Evolutionary conservation across 1,140 invertebrate genomes (phyloP), one percentile per base, ranked within the genome.

Genomic region (Penaeus indicus): DNA sequence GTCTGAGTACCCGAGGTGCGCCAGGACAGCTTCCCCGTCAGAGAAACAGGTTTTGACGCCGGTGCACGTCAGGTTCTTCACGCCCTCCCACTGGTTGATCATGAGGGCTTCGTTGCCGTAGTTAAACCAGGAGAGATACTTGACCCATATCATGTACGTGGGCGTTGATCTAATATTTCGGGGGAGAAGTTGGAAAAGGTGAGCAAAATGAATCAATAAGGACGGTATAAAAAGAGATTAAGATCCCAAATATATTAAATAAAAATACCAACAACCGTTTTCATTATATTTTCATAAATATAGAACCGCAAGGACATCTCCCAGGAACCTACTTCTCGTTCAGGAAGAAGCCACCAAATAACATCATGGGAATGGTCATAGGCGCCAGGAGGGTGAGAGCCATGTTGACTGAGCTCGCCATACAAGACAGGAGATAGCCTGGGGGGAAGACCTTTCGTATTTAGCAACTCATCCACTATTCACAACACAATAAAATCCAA

Each of bases 321-420:
- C 21, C 47, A n/a, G 61, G 25, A 86, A n/a, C 84, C 0, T 94
- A 97, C 95, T 95, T 95, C 38, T 95, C 95, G 92, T 99, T 99
- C 25, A 99, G 93, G 92, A 99, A 99, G 93, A 98, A 99, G 67
- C 98, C 98, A 85, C 97, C 97, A 92, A 99, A 98, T 19, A 99
- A 93, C 92, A 99, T 94, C 92, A 99, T 96, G 0, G 98, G 98
- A 89, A 98, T 97, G 78, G 98, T 95, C 25, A 98, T 94, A 10
- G 98, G 97, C 22, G 97, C 97, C 7, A 97, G 96, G 83, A 99
- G 94, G 0, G 97, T 96, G 11, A 98, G 93, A 0, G 97, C 97
- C 94, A 98, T 96, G 47, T 96, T 96, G 3, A 97, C 94, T 78
- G 94, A 96, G 42, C 94, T 95, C 91, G 96, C 96, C 0, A 96